Conservation (phyloP, 2,797 vertebrate genomes). For the Tinamus major region DNA sequence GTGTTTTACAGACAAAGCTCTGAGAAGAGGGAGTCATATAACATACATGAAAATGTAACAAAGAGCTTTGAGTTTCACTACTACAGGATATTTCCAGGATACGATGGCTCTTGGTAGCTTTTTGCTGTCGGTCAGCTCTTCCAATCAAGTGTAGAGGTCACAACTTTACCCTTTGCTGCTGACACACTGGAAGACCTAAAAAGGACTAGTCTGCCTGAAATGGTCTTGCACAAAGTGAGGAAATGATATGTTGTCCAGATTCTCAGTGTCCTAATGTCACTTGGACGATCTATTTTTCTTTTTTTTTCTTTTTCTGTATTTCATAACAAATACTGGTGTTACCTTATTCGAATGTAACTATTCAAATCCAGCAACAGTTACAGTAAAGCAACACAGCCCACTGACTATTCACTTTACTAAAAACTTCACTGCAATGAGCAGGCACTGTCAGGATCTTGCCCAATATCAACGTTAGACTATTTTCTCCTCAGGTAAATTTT, state of each 20-base stretch:
- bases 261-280: background rate
- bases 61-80: background rate
- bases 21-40: background rate
- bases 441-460: background rate
- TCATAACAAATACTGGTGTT: background rate
- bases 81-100: background rate
- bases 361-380: background rate
- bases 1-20: background rate
- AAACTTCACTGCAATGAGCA: background rate
- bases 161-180: slow-evolving; percentile 1
- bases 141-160: slow-evolving; percentile 6
- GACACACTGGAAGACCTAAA: background rate
- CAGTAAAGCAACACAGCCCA: background rate
- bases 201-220: background rate
- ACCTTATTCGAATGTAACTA: background rate
- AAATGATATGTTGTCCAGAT: background rate
- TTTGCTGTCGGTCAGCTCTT: slow-evolving; percentile 20
- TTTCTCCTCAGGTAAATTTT: background rate
- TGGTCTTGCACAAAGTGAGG: background rate
- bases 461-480: background rate
- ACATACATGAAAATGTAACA: slow-evolving; percentile 3
- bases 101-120: background rate
- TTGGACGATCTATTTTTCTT: background rate
- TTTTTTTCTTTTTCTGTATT: background rate
- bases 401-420: background rate